Base-by-base conservation (phyloP, 1,140 invertebrate genomes). In the Brachionus sp. region DNA sequence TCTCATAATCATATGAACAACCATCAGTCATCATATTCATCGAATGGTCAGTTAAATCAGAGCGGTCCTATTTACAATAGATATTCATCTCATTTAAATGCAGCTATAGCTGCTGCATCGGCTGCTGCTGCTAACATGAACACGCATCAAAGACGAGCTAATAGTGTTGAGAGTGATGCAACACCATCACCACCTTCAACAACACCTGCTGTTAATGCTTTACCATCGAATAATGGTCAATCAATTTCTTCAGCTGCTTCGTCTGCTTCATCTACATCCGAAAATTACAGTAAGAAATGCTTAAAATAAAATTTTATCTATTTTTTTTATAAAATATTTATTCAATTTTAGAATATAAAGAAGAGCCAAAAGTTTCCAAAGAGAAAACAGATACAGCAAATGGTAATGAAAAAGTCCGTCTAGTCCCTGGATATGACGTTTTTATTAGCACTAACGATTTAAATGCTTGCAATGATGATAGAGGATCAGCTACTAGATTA, bases 1-100 rank as follows among this genome's bases (percentile, higher is more conserved):
- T 35, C 70, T 10, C 70, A 75, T 39, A 75, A 42, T 46, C 70
- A 75, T 25, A 9, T 33, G 23, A 80, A 25, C 25, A 80, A 13
- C 53, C 29, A 80, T 50, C 46, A 66, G 7, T 80, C 50, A n/a
- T 77, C 73, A 19, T 80, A 42, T 9, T 62, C 77, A 7, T 25
- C 70, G 13, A 75, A 29, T 50, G 70, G 70, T 2, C 42, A 44
- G 35, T 33, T 80, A 42, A 80, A 80, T 80, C 50, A 57, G 10
- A 62, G 35, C 29, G 62, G 77, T n/a, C 75, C 19, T 16, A 57
- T 78, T n/a, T 78, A 78, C 37, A 57, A 53, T 33, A 25, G 77
- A 80, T 80, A 80, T 44, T 80, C 77, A 12, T 37, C 77, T 16
- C 77, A 80, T 66, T 62, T 80, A 50, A 80, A 80, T 42, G 77